phyloP scores from a whole-genome alignment of 2,113 vertebrate genomes.

The Meriones unguiculatus region DNA sequence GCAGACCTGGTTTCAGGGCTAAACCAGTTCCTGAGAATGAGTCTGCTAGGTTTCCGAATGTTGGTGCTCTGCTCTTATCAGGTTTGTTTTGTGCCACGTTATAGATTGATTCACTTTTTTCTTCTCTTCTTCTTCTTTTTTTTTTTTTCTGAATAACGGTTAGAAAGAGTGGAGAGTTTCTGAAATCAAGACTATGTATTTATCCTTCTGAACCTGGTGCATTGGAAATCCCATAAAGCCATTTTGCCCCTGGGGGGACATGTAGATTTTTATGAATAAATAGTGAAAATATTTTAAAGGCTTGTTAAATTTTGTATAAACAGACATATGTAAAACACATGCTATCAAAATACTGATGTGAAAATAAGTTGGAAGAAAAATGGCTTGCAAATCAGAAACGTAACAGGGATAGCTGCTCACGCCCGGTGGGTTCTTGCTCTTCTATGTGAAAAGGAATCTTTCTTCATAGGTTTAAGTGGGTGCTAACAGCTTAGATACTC shows the following conservation, averaged over 20 bases:
- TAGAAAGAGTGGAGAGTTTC: not conserved
- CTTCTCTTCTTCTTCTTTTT: not conserved
- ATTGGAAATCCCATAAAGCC: conserved; percentile 57
- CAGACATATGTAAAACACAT: conserved; percentile 78
- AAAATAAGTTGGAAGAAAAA: conserved; percentile 63
- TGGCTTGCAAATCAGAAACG: conserved; percentile 39
- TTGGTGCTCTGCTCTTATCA: not conserved
- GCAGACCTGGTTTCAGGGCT: too few relatives aligned
- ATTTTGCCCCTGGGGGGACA: conserved; percentile 52
- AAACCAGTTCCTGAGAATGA: not conserved
- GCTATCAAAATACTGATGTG: conserved; percentile 61
- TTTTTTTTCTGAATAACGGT: not conserved
- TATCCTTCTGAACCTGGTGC: conserved; percentile 25
- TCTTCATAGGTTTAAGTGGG: not conserved
- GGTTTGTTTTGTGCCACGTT: not conserved
- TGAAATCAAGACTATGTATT: conserved; percentile 12
- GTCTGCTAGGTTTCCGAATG: not conserved
- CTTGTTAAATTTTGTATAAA: conserved; percentile 67
- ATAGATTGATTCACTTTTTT: conserved; percentile 6
- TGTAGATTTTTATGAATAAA: conserved; percentile 77
- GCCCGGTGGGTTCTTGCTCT: not conserved
- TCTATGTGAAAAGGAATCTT: conserved; percentile 25
- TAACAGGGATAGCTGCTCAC: not conserved
- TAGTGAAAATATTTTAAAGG: conserved; percentile 79
- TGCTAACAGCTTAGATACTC: not conserved